phyloP scores from a whole-genome alignment of 2,888 invertebrate species.

The Synanthedon andrenaeformis region DNA sequence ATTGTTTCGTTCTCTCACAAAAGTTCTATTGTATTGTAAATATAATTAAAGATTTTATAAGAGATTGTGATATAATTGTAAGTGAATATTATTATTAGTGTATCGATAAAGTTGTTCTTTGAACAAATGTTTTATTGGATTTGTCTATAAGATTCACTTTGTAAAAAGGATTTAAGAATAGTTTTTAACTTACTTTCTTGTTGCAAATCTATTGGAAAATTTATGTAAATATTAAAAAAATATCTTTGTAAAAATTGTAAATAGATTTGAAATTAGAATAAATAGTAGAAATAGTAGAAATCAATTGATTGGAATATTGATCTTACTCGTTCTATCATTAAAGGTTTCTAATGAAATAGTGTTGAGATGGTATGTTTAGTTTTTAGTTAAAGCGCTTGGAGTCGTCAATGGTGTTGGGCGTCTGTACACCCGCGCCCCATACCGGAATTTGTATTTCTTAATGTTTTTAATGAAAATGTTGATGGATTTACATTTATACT shows the following conservation, averaged over 20 bases:
- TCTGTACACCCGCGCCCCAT: too few relatives aligned
- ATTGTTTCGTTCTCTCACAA: slow-evolving; percentile 12
- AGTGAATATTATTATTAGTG: slow-evolving; percentile 8
- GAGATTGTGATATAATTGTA: slow-evolving; percentile 44
- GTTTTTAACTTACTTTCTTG: slow-evolving; percentile 8
- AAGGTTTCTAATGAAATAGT: too few relatives aligned
- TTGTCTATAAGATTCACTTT: slow-evolving; percentile 10
- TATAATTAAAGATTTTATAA: slow-evolving; percentile 24
- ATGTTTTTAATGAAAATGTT: too few relatives aligned
- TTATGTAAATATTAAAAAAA: slow-evolving; percentile 5
- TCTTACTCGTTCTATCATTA: too few relatives aligned
- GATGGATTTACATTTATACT: too few relatives aligned
- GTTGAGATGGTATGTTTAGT: too few relatives aligned
- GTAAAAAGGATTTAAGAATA: slow-evolving; percentile 5
- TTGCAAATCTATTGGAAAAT: slow-evolving; percentile 5
- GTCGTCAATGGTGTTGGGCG: too few relatives aligned
- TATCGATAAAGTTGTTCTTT: slow-evolving; percentile 1
- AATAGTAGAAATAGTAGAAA: background rate
- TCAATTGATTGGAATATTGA: too few relatives aligned
- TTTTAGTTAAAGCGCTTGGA: too few relatives aligned
- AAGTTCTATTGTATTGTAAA: slow-evolving; percentile 15
- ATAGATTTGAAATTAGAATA: background rate
- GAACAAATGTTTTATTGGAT: slow-evolving; percentile 5
- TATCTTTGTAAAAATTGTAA: slow-evolving; percentile 1
- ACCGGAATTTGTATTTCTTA: too few relatives aligned